phyloP scores from a whole-genome alignment of 2,797 vertebrate species.

The Semaprochilodus insignis region DNA sequence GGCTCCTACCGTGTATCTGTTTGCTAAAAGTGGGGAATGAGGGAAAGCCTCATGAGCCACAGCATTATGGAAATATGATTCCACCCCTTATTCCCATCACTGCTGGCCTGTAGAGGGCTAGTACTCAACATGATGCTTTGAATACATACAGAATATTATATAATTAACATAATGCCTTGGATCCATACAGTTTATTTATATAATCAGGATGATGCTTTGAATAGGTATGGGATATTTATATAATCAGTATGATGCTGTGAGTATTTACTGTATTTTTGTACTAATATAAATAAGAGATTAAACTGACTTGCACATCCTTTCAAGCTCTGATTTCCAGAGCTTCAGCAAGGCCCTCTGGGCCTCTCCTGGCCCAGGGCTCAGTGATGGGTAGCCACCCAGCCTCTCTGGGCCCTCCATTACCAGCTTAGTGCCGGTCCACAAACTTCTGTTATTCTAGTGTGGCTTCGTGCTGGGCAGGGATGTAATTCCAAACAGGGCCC shows the following conservation, averaged over 20 bases:
- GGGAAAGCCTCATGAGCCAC: slow-evolving; percentile 9
- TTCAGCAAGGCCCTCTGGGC: slow-evolving; percentile 9
- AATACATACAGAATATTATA: neutral
- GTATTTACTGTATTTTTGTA: no score
- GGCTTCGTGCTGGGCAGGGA: slow-evolving; percentile 65
- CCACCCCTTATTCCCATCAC: neutral
- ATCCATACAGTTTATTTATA: neutral
- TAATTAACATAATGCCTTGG: neutral
- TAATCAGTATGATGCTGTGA: no score
- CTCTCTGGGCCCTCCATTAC: slow-evolving; percentile 70
- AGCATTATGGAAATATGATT: slow-evolving; percentile 24
- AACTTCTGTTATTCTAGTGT: slow-evolving; percentile 72
- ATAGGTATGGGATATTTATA: neutral
- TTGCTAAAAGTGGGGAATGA: slow-evolving; percentile 14
- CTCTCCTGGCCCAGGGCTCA: slow-evolving; percentile 8
- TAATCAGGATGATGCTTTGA: neutral
- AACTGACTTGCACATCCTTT: slow-evolving; percentile 1
- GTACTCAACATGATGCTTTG: slow-evolving; percentile 4
- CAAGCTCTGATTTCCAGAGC: neutral
- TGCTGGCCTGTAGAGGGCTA: slow-evolving; percentile 11
- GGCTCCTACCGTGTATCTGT: neutral
- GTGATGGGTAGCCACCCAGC: slow-evolving; percentile 38
- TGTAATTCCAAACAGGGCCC: slow-evolving; percentile 54
- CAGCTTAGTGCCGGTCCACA: slow-evolving; percentile 73
- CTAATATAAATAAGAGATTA: neutral